Conservation (phyloP, 1,140 invertebrate species). For the Caenorhabditis briggsae region DNA sequence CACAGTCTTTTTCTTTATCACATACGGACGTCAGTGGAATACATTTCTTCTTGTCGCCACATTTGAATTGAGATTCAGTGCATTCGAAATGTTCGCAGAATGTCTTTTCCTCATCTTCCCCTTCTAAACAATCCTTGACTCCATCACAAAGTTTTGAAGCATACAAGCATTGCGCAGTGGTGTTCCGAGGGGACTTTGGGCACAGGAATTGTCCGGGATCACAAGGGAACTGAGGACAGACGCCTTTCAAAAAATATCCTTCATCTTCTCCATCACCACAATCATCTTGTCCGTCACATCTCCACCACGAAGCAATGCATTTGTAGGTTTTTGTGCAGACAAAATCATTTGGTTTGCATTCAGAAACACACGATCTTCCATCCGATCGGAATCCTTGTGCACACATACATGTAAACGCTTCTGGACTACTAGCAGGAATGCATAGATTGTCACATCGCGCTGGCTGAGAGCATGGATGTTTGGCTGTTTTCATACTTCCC, state of each 20-base stretch:
- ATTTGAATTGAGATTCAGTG: constrained; percentile 61
- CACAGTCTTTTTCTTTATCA: constrained; percentile 88
- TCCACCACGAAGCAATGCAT: constrained; percentile 61
- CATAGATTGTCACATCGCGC: constrained; percentile 61
- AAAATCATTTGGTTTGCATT: constrained; percentile 63
- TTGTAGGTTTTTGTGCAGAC: constrained; percentile 63
- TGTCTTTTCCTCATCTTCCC: constrained; percentile 83
- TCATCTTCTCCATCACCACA: constrained; percentile 63
- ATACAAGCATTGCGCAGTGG: constrained; percentile 84
- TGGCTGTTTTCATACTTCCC: constrained; percentile 25
- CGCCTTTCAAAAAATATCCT: constrained; percentile 20
- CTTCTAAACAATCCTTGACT: constrained; percentile 84
- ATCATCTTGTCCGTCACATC: constrained; percentile 65
- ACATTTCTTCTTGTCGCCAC: constrained; percentile 44
- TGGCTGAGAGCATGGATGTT: constrained; percentile 56
- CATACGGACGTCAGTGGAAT: constrained; percentile 85
- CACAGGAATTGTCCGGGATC: constrained; percentile 56
- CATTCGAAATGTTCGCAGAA: constrained; percentile 77
- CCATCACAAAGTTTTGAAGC: constrained; percentile 85
- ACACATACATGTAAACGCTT: constrained; percentile 54
- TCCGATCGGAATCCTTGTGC: constrained; percentile 56
- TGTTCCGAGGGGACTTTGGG: background rate
- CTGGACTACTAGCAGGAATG: constrained; percentile 13
- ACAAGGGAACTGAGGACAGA: constrained; percentile 60
- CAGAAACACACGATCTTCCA: constrained; percentile 55